These are phyloP conservation scores for Paratilapia polleni DNA, from an alignment of 2,113 vertebrate species.

Conservation along the genomic window DNA sequence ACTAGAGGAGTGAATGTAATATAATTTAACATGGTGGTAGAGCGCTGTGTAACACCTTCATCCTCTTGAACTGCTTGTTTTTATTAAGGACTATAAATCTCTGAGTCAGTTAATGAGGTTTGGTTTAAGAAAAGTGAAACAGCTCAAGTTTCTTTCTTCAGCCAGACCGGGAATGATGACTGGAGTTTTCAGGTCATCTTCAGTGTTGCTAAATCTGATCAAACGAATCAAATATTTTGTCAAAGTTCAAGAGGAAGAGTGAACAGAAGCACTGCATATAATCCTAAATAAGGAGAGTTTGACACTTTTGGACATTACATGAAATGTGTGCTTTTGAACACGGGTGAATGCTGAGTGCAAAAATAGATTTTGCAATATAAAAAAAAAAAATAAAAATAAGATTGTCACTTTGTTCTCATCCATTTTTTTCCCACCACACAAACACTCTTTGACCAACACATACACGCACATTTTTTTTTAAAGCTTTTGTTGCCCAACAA, in stretches of 20 bases:
- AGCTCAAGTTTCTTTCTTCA: not conserved
- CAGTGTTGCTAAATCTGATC: not conserved
- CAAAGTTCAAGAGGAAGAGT: not conserved
- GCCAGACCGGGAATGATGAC: not conserved
- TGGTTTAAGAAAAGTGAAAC: not conserved
- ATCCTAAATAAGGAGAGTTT: constrained; percentile 14
- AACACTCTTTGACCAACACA: constrained; percentile 27
- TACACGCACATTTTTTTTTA: constrained; percentile 34
- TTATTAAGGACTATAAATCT: not conserved
- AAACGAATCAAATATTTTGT: not conserved
- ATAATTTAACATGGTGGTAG: constrained; percentile 34
- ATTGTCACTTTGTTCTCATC: constrained; percentile 70
- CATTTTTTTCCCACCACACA: constrained; percentile 2
- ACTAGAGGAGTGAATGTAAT: constrained; percentile 35
- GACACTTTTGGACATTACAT: constrained; percentile 44
- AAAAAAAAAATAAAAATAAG: constrained; percentile 71
- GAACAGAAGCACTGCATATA: constrained; percentile 16
- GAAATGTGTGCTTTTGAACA: constrained; percentile 68
- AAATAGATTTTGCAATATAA: constrained; percentile 79
- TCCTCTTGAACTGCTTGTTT: constrained; percentile 13
- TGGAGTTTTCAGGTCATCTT: rapidly evolving
- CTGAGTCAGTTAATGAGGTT: not conserved
- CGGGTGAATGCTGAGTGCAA: constrained; percentile 69
- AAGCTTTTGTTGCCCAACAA: constrained; percentile 56
- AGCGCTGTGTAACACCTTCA: not conserved